Base-by-base conservation (phyloP, 2,797 vertebrate genomes). In the Onychomys leucogaster region DNA sequence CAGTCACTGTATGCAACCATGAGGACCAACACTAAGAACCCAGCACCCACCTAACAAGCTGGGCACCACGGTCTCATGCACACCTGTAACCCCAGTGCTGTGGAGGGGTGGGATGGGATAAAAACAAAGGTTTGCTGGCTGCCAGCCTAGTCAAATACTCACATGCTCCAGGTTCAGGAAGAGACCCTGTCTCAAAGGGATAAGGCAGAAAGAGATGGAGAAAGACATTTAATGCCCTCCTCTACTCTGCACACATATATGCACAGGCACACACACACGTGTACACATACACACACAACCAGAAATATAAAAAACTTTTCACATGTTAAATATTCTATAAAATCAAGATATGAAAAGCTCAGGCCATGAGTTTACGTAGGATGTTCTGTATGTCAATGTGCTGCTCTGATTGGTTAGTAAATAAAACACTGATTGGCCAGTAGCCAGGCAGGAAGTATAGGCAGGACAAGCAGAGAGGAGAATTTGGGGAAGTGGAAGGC, bases 251-350 rank as follows among this genome's bases (percentile, higher is more conserved):
- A 37, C 1, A 37, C 14, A 55, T 17, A 2, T 29, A 10, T 71
- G 0, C 8, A 4, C 49, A 55, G n/a, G 14, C 46, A n/a, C 9
- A 8, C 25, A 14, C 0, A 1, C 2, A 5, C n/a, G n/a, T n/a
- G n/a, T n/a, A 85, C 61, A 41, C 23, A 29, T 57, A 82, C 80
- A 41, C 52, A 61, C 80, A 61, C n/a, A 75, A 27, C 37, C 17
- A 71, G 65, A 46, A 57, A 65, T n/a, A 11, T 1, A 43, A 59
- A 59, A 63, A 78, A 13, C 1, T 61, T 41, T 49, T 55, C n/a
- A 88, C 86, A 23, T 41, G 75, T 77, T 83, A 95, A 93, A 93
- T 77, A 89, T 63, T 71, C 69, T 82, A 71, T 52, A 73, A 19
- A 37, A 91, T 82, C 71, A 6, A 69, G 19, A 85, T 55, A 89